Conservation (phyloP, 1,140 invertebrate genomes). For the Periplaneta americana region DNA sequence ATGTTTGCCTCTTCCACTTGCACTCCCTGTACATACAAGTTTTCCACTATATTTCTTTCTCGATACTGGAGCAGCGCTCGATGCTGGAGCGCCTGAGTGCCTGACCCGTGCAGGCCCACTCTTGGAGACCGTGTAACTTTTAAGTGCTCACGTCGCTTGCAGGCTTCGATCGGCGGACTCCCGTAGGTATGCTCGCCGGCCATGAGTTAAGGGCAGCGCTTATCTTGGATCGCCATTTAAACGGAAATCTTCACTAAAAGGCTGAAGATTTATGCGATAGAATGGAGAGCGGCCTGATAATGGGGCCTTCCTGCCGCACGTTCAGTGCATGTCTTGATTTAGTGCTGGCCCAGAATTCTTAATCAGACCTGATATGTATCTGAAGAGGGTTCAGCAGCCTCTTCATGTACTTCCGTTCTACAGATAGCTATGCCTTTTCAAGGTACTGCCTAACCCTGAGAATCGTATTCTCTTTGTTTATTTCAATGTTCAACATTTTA, state of each 20-base stretch:
- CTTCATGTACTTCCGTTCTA: neutral
- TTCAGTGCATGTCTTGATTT: neutral
- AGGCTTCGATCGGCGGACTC: neutral
- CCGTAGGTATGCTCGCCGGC: neutral
- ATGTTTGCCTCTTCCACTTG: no score
- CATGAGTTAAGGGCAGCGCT: neutral
- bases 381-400: neutral
- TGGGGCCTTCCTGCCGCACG: neutral
- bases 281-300: neutral
- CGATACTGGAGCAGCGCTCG: no score
- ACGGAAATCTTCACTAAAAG: neutral
- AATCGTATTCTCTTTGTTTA: no score
- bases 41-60: no score
- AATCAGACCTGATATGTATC: neutral
- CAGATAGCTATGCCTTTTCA: no score
- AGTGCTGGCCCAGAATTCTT: neutral
- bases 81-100: no score
- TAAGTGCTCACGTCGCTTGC: neutral
- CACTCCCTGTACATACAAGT: no score
- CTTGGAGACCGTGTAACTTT: neutral
- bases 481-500: no score
- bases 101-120: no score
- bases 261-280: neutral
- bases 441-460: no score
- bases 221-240: neutral